These are phyloP conservation scores for Chloroceryle inda DNA, from an alignment of 2,797 vertebrate genomes.

Conservation along the genomic window DNA sequence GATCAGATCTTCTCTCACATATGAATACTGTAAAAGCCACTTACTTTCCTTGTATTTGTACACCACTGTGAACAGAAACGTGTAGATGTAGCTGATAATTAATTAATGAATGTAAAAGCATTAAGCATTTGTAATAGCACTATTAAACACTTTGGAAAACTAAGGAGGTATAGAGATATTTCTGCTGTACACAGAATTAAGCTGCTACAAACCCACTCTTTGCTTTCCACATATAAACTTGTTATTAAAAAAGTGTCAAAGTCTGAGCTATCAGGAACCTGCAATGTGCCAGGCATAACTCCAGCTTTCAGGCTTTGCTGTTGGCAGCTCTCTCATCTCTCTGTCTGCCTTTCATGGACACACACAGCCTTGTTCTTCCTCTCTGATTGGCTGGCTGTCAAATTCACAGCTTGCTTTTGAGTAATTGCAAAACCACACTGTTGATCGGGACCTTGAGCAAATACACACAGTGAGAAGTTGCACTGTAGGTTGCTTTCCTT, in stretches of 20 bases:
- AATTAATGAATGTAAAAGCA: background rate
- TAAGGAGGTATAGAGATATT: background rate
- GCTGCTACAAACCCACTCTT: background rate
- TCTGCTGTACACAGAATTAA: background rate
- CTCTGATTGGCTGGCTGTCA: background rate
- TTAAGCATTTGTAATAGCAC: background rate
- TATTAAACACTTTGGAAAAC: background rate
- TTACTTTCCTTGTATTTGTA: background rate
- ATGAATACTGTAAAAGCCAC: background rate
- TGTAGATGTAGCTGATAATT: background rate
- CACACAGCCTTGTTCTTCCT: background rate
- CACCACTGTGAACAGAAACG: background rate
- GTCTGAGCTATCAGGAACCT: background rate
- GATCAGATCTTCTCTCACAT: background rate
- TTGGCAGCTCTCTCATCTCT: background rate
- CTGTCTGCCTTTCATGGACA: background rate
- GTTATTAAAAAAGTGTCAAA: background rate
- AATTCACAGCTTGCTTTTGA: background rate
- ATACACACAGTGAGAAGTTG: background rate
- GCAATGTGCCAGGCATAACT: background rate
- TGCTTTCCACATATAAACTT: background rate
- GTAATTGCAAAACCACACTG: background rate
- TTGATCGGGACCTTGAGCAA: background rate
- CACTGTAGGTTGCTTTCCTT: background rate
- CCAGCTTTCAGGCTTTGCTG: background rate